These are phyloP conservation scores for Kryphioiulus occultus DNA, from an alignment of 2,888 invertebrate genomes.

Conservation along the genomic window DNA sequence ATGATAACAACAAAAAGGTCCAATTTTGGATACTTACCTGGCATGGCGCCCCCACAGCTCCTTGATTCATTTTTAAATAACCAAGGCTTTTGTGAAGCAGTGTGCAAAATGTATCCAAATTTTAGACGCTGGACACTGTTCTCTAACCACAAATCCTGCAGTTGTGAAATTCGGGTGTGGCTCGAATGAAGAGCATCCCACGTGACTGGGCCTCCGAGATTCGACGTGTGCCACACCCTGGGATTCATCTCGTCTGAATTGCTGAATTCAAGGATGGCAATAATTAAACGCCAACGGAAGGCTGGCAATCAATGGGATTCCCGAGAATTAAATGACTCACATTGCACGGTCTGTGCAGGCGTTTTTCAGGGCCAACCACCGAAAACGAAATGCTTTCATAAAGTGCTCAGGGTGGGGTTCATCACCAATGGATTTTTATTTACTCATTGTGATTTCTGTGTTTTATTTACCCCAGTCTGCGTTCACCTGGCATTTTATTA, in stretches of 20 bases:
- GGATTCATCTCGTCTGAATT: conserved; percentile 33
- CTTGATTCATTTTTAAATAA: neutral
- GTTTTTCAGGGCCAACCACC: neutral
- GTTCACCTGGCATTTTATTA: neutral
- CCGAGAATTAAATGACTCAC: neutral
- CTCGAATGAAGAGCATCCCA: conserved; percentile 36
- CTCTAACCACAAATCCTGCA: neutral
- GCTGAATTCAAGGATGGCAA: neutral
- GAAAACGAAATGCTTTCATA: neutral
- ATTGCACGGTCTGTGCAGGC: neutral
- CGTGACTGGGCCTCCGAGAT: conserved; percentile 28
- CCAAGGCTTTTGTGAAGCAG: neutral
- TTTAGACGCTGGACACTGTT: neutral
- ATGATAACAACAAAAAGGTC: neutral
- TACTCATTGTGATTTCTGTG: conserved; percentile 1
- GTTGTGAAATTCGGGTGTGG: conserved; percentile 39
- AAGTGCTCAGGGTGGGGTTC: neutral
- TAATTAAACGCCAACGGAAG: neutral
- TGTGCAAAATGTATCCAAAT: neutral
- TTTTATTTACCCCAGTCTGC: neutral
- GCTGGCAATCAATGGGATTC: neutral
- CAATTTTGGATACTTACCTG: neutral
- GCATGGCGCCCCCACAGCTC: neutral
- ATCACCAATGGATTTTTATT: neutral
- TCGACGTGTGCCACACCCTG: conserved; percentile 18